Base-by-base conservation (phyloP, 2,888 invertebrate genomes). In the Drosophila peninsularis region DNA sequence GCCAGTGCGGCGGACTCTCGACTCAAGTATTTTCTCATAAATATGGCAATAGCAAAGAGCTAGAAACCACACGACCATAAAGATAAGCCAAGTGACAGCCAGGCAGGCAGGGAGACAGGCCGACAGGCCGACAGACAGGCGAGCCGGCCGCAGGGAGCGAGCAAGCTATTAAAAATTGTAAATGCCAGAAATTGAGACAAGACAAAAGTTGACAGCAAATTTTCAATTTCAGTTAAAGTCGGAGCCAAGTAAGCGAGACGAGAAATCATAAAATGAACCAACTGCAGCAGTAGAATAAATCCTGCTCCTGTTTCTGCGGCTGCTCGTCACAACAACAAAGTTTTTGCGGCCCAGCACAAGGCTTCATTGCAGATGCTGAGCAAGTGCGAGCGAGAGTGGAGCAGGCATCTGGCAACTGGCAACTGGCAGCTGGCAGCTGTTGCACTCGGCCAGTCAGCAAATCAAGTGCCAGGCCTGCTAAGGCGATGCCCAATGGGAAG, bases 141-240 rank as follows among this genome's bases (percentile, higher is more conserved):
- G 9, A 36, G 36, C 45, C 45, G 58, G 63, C 54, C 53, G 47
- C 66, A 64, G 53, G 63, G 50, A 55, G 50, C 56, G 50, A 34
- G 56, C 56, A 41, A 41, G 27, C 79, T 85, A 85, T 83, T 88
- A 79, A 85, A 84, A 88, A 85, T 66, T 79, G 86, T 72, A 82
- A 79, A 88, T 88, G 82, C 76, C 88, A 87, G 75, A 80, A 77
- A 82, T 84, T 71, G 73, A 72, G 82, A 85, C 70, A 82, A 82
- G 82, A 77, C 67, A 64, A 75, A 75, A 70, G 71, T 66, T 66
- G 82, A 72, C 78, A 73, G 63, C 63, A 72, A 32, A 78, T 80
- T 85, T 83, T 83, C 88, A 83, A 83, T 83, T 83, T 88, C 88
- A 82, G 82, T 85, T 88, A 88, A 47, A 32, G 47, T 47, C 30